Conservation (phyloP, 2,113 vertebrate genomes). For the Cacatua alba region DNA sequence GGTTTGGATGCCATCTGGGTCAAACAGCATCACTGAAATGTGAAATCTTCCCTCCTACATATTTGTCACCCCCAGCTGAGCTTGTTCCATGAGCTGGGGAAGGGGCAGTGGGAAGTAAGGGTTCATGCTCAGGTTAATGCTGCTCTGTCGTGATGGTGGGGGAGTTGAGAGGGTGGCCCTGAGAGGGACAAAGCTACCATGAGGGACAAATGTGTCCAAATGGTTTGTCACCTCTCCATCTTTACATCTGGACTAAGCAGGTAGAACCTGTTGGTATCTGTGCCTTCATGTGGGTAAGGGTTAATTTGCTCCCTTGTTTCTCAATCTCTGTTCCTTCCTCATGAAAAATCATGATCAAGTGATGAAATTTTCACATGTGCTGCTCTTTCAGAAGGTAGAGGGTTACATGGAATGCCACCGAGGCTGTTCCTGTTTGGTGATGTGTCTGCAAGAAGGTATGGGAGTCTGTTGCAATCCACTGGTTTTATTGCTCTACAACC, state of each 20-base stretch:
- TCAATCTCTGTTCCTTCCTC: conserved; percentile 42
- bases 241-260: background rate
- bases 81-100: background rate
- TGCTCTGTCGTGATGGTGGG: background rate
- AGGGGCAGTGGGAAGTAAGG: background rate
- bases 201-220: background rate
- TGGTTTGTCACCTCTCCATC: background rate
- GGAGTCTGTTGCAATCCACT: conserved; percentile 26
- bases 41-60: conserved; percentile 8
- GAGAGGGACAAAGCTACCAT: background rate
- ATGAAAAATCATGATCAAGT: conserved; percentile 19
- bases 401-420: conserved; percentile 36
- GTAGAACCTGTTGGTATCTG: conserved; percentile 34
- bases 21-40: conserved; percentile 12
- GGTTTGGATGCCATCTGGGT: conserved; percentile 39
- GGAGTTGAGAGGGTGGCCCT: background rate
- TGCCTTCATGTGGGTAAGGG: conserved; percentile 34
- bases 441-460: background rate
- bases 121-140: conserved; percentile 1
- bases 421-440: background rate
- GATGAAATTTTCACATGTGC: conserved; percentile 31
- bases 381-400: background rate
- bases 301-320: conserved; percentile 21
- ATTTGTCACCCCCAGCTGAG: background rate
- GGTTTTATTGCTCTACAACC: conserved; percentile 7